These are phyloP conservation scores for Mormoops blainvillei DNA, from an alignment of 2,113 vertebrate genomes.

Conservation along the genomic window DNA sequence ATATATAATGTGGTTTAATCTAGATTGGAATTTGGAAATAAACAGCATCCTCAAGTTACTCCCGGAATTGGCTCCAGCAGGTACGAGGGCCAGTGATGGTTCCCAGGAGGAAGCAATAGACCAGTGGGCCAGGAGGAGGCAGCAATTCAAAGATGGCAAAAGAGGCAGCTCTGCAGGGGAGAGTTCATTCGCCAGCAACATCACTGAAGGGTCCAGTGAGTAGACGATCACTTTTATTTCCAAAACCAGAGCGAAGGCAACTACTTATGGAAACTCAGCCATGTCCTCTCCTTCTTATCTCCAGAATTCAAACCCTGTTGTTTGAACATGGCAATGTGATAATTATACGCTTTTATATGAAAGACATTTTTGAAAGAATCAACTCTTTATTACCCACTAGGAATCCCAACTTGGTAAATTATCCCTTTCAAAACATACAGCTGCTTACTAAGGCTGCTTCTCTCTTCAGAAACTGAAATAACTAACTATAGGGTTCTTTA, in stretches of 20 bases:
- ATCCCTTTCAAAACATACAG: neutral
- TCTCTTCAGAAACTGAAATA: neutral
- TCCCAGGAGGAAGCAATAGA: slow-evolving; percentile 83
- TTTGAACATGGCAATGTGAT: neutral
- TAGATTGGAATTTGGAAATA: slow-evolving; percentile 78
- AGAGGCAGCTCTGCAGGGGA: slow-evolving; percentile 86
- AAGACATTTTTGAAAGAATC: neutral
- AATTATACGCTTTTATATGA: neutral
- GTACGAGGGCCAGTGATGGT: slow-evolving; percentile 69
- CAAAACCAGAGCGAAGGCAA: neutral
- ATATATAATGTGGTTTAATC: slow-evolving; percentile 56
- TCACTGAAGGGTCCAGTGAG: slow-evolving; percentile 89
- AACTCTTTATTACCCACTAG: neutral
- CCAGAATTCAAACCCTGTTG: neutral
- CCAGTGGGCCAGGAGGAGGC: slow-evolving; percentile 87
- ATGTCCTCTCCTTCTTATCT: neutral
- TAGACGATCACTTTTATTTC: neutral
- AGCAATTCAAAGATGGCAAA: slow-evolving; percentile 87
- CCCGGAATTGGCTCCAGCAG: slow-evolving; percentile 73
- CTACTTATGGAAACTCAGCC: neutral
- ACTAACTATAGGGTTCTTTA: neutral
- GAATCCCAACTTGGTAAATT: neutral
- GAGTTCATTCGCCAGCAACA: slow-evolving; percentile 86
- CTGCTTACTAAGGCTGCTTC: neutral
- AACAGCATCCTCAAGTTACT: slow-evolving; percentile 78